Evolutionary conservation across 2,888 invertebrate species (phyloP), one percentile per base, ranked within the genome.

Genomic region (Macrophya alboannulata): DNA sequence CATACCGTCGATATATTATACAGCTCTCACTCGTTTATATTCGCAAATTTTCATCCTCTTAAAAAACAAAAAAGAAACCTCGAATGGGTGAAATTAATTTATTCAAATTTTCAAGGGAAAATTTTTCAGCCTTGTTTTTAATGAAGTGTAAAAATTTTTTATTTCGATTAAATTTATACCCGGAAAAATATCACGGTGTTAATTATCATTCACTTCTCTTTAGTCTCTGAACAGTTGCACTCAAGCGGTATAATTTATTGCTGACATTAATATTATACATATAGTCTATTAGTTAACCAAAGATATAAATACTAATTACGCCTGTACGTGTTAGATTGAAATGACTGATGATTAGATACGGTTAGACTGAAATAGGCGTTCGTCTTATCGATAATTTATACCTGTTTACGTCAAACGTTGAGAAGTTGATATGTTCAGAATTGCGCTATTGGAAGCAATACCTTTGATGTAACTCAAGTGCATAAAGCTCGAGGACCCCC

Each of bases 1-100:
- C 92, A 92, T 87, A 89, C 89, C 90, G 91, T 89, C 90, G 88
- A 89, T 89, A 89, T 89, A 88, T 88, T 1, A 4, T n/a, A 71
- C 40, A 71, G 87, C 87, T 88, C 87, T 88, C 87, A 89, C 89
- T 89, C 88, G 88, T 87, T 87, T 12, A 1, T 89, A 86, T 90
- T 89, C 86, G 85, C 79, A 25, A 74, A 65, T 86, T 85, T 82
- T 87, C 88, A 31, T 68, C 17, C 4, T 37, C 25, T 43, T 25
- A 6, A 8, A 8, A 62, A 21, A 8, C 25, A 3, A 8, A 4
- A 10, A 25, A 21, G 8, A 55, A 8, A 8, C n/a, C n/a, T n/a
- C 8, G 51, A 51, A 51, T 55, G 0, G 4, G 8, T 17, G 8
- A 8, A n/a, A 55, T n/a, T 6, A 55, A 55, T 55, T n/a, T 8